Base-by-base conservation (phyloP, 2,888 invertebrate genomes). In the Erebia palarica region DNA sequence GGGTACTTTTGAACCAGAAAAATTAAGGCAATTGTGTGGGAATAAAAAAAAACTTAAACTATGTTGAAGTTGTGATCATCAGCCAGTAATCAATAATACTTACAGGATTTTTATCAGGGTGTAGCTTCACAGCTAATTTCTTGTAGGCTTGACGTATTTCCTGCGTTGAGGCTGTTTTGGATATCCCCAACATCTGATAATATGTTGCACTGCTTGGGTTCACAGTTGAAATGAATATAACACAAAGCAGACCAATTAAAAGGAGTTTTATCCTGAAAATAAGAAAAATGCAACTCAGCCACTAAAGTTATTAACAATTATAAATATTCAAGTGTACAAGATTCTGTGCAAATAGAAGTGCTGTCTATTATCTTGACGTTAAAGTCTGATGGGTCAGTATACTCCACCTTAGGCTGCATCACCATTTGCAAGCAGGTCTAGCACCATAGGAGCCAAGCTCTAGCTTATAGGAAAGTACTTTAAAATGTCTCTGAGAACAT, bases 61-160 rank as follows among this genome's bases (percentile, higher is more conserved):
- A 27, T 4, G 3, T 3, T 3, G 27, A 27, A 27, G 1, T 21
- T 21, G 27, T 36, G 36, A 7, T 0, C 36, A 36, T 36, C 36
- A 36, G 36, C 36, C 1, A 36, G 36, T 36, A 36, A 36, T 36
- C 11, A 10, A 8, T n/a, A 13, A 65, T 64, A 86, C 90, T 88
- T 87, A 95, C 95, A 75, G 90, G 89, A 80, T 95, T 95, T 84
- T 97, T 97, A 85, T 97, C 97, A 1, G 97, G 97, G 90, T 97
- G 97, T 77, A 94, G 93, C 69, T 94, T 94, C 1, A 97, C 92
- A 0, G 96, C 97, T 61, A 97, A 83, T 83, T 96, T 96, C 83
- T 97, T 97, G 83, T 96, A 97, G 8, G 96, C 96, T 84, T 95
- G 95, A 74, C 96, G 90, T 70, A 97, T 96, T 82, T 96, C 96